Conservation (phyloP, 2,888 invertebrate genomes). For the Pyralis farinalis region DNA sequence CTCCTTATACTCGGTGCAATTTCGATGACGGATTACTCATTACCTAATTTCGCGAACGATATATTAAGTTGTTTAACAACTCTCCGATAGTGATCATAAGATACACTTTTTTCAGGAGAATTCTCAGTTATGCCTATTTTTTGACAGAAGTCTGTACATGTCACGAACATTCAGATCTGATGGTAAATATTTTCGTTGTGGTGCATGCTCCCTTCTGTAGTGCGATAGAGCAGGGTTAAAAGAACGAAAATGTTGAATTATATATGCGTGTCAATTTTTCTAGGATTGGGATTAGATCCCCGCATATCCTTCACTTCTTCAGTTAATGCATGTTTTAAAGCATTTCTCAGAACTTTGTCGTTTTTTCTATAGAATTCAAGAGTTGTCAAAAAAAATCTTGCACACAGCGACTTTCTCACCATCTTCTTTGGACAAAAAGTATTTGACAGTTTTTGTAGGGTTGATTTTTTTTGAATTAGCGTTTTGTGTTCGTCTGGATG, state of each 20-base stretch:
- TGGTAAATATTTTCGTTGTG: slow-evolving; percentile 6
- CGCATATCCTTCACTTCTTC: slow-evolving; percentile 9
- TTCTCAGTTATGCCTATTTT: neutral
- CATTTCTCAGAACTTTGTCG: slow-evolving; percentile 15
- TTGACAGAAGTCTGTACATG: slow-evolving; percentile 9
- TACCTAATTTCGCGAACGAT: slow-evolving; percentile 1
- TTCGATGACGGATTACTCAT: slow-evolving; percentile 20
- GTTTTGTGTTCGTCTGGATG: slow-evolving; percentile 15
- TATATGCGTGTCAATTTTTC: no score
- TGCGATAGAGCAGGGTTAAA: slow-evolving; percentile 7
- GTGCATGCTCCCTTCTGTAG: slow-evolving; percentile 11
- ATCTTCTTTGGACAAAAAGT: no score
- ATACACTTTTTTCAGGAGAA: slow-evolving; percentile 4
- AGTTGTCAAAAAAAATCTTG: slow-evolving; percentile 18
- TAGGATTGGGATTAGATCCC: no score
- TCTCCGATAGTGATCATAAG: slow-evolving; percentile 11
- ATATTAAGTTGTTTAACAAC: slow-evolving; percentile 12
- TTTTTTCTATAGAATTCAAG: slow-evolving; percentile 17
- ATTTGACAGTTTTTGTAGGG: slow-evolving; percentile 1
- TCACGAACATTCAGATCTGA: slow-evolving; percentile 5
- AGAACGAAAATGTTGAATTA: slow-evolving; percentile 9
- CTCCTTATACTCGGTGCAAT: no score
- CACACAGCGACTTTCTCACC: slow-evolving; percentile 9
- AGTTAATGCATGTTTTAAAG: slow-evolving; percentile 2
- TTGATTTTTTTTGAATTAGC: slow-evolving; percentile 16